Percentiles rank a stretch among this genome's conserved stretches.
These are phyloP conservation scores for Sceloporus undulatus DNA, from an alignment of 2,113 vertebrate species.

Conservation along the genomic window DNA sequence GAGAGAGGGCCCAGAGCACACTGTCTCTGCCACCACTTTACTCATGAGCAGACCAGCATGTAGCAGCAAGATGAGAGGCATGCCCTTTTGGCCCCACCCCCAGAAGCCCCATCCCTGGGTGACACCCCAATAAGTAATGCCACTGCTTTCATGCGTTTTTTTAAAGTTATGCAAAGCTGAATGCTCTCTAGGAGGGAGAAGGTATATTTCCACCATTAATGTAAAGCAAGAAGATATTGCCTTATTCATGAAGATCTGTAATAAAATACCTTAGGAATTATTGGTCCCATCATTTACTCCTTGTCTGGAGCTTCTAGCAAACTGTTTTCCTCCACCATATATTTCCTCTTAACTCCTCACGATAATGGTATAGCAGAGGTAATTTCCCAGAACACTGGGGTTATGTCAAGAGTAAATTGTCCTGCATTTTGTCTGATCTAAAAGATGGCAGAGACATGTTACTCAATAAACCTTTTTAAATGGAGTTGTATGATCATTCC, in stretches of 20 bases:
- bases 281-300: not conserved
- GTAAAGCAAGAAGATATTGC: not conserved
- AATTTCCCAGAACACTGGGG: conserved; percentile 38
- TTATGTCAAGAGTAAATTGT: conserved; percentile 37
- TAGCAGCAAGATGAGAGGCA: too few species aligned
- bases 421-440: conserved; percentile 15
- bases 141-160: not conserved
- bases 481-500: conserved; percentile 11
- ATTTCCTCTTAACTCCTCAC: conserved; percentile 28
- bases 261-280: conserved; percentile 20
- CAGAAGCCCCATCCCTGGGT: too few species aligned
- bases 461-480: conserved; percentile 25
- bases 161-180: not conserved
- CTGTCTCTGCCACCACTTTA: too few species aligned
- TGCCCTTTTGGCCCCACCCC: too few species aligned
- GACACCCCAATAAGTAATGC: too few species aligned
- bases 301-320: conserved; percentile 22
- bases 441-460: conserved; percentile 11
- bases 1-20: too few species aligned
- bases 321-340: conserved; percentile 31
- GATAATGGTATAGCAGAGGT: conserved; percentile 28
- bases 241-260: conserved; percentile 23
- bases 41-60: too few species aligned
- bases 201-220: not conserved
- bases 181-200: not conserved